Evolutionary conservation across 2,113 vertebrate species (phyloP), one percentile per base, ranked within the genome.

Genomic region (Asarcornis scutulata): DNA sequence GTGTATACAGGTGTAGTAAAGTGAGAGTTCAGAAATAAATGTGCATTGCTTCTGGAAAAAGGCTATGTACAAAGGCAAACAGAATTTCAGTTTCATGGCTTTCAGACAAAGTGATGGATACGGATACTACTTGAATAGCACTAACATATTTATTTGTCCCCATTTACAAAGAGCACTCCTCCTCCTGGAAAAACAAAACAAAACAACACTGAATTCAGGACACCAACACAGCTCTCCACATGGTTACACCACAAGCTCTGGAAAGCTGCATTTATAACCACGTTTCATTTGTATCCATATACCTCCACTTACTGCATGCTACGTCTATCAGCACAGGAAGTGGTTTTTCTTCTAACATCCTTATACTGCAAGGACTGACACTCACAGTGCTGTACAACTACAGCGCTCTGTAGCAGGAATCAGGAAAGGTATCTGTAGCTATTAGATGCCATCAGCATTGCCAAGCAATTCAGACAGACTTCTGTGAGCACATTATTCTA

Each of bases 261-360:
- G 64, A 83, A 80, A 92, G 36, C 78, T 82, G 1, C 83, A 20
- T 72, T 86, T 82, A 59, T 62, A 87, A 13, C 50, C 38, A 87
- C 92, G 46, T 71, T 60, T 42, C 58, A 31, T 89, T 56, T 87
- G 74, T 74, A 91, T 84, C 77, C 53, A 56, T 52, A 72, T 62
- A 1, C 46, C 93, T 91, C 86, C 52, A 6, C 79, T 84, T 75
- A 68, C 83, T 40, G 80, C 88, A 82, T 53, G 66, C 62, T 76
- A 71, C 84, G 72, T 81, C 88, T 83, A 91, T 97, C 94, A 92
- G 60, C 91, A 87, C 84, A 93, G 95, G 96, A 96, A 93, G 81
- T 91, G 78, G 85, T 95, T 96, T 95, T 91, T 96, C 95, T 93
- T 53, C 2, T 86, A 89, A 91, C 91, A 92, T 82, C 91, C 91